A percentile compares a stretch with the other conserved stretches of the same genome.
These are phyloP conservation scores for Sisyra terminalis DNA, from an alignment of 2,888 invertebrate genomes.

Conservation along the genomic window DNA sequence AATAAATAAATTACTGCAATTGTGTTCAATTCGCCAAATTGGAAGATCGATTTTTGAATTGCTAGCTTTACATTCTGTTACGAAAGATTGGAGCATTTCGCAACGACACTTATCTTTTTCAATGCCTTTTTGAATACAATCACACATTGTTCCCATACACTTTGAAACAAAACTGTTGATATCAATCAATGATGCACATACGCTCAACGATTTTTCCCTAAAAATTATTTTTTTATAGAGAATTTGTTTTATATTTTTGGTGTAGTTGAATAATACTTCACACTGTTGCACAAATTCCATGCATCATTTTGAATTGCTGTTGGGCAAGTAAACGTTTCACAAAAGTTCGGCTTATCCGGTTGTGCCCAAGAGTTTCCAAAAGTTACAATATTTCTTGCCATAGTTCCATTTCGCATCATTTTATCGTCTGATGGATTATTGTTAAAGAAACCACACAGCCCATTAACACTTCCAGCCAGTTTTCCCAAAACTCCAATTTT, in stretches of 20 bases:
- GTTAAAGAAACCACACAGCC: constrained; percentile 66
- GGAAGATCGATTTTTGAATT: constrained; percentile 45
- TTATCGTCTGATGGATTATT: constrained; percentile 49
- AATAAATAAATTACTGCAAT: constrained; percentile 47
- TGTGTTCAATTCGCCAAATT: constrained; percentile 51
- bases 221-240: constrained; percentile 12
- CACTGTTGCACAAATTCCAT: constrained; percentile 47
- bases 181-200: constrained; percentile 45
- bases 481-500: constrained; percentile 54
- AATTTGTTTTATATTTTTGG: background rate
- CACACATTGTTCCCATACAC: constrained; percentile 42
- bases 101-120: constrained; percentile 45
- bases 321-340: constrained; percentile 44
- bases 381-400: constrained; percentile 42
- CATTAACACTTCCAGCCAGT: constrained; percentile 47
- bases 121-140: constrained; percentile 17
- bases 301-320: constrained; percentile 42
- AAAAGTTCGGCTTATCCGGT: constrained; percentile 31
- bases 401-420: constrained; percentile 46
- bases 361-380: constrained; percentile 67
- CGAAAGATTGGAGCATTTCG: constrained; percentile 47
- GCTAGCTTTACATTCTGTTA: constrained; percentile 53
- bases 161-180: constrained; percentile 51
- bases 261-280: constrained; percentile 31
- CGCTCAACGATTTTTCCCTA: constrained; percentile 15